phyloP scores from a whole-genome alignment of 2,797 vertebrate species.

The Galago senegalensis region DNA sequence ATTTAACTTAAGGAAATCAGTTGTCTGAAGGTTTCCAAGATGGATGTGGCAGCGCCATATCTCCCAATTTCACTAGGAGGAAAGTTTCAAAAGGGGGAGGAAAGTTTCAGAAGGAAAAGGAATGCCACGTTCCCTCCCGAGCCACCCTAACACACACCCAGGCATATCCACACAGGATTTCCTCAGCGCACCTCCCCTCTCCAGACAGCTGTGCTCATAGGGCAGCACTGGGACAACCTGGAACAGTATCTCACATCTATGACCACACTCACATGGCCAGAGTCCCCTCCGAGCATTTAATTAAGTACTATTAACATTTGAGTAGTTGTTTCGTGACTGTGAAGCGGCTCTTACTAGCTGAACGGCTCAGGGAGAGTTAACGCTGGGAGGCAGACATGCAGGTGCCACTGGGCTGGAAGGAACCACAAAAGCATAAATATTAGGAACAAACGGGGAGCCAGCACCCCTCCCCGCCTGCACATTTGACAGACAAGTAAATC shows the following conservation, averaged over 20 bases:
- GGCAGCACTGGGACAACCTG: accelerated
- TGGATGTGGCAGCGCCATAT: accelerated
- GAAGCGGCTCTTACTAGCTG: background rate
- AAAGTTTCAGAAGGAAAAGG: background rate
- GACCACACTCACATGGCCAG: accelerated
- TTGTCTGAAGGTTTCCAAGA: background rate
- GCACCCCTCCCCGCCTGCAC: background rate
- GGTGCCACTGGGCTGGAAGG: accelerated
- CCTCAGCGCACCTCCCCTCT: background rate
- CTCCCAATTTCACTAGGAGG: background rate
- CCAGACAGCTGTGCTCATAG: accelerated
- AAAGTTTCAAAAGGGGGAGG: background rate
- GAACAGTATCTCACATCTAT: accelerated
- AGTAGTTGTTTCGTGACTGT: accelerated
- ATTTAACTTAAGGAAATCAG: background rate
- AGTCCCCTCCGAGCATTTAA: accelerated
- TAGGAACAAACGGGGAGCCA: accelerated
- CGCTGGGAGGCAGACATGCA: accelerated
- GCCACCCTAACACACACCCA: accelerated
- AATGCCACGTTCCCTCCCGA: background rate
- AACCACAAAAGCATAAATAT: accelerated
- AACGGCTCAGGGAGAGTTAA: background rate
- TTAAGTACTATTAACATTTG: accelerated
- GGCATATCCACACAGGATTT: accelerated
- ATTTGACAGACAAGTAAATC: background rate